Conservation (phyloP, 2,113 vertebrate species). For the Sylvilagus bachmani region DNA sequence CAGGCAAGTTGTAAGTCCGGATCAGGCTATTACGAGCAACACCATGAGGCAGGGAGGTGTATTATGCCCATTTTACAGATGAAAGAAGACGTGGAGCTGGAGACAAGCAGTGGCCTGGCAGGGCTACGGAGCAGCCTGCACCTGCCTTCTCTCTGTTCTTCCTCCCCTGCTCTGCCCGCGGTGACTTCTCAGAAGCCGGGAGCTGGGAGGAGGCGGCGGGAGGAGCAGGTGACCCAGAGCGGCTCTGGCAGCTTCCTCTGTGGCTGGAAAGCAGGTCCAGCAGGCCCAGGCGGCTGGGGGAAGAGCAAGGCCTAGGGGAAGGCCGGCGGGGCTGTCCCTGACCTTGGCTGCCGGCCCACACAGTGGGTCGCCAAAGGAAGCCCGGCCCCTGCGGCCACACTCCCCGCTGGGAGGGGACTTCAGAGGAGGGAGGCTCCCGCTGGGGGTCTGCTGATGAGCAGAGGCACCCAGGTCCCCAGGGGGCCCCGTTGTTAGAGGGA, state of each 20-base stretch:
- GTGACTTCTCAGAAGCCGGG: neutral
- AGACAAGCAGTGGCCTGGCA: neutral
- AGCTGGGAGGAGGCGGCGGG: neutral
- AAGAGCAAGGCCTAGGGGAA: neutral
- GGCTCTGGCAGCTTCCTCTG: neutral
- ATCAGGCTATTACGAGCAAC: neutral
- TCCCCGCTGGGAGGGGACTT: neutral
- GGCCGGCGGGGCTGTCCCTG: neutral
- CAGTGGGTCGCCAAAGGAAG: neutral
- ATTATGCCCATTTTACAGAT: neutral
- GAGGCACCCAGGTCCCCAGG: neutral
- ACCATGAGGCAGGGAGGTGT: neutral
- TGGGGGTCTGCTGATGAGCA: neutral
- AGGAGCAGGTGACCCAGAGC: neutral
- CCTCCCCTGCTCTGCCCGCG: neutral
- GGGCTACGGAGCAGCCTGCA: neutral
- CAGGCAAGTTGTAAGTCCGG: neutral
- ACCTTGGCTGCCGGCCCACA: neutral
- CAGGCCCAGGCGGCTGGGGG: neutral
- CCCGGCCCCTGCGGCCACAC: fast-evolving
- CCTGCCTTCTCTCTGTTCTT: neutral
- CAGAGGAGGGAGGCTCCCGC: no score
- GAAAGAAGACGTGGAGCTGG: neutral
- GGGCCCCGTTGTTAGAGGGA: neutral
- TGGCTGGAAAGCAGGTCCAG: conserved; percentile 3